Percentiles rank a stretch among this genome's conserved stretches.
These are phyloP conservation scores for Petrophora chlorosata DNA, from an alignment of 2,888 invertebrate genomes.

Conservation along the genomic window DNA sequence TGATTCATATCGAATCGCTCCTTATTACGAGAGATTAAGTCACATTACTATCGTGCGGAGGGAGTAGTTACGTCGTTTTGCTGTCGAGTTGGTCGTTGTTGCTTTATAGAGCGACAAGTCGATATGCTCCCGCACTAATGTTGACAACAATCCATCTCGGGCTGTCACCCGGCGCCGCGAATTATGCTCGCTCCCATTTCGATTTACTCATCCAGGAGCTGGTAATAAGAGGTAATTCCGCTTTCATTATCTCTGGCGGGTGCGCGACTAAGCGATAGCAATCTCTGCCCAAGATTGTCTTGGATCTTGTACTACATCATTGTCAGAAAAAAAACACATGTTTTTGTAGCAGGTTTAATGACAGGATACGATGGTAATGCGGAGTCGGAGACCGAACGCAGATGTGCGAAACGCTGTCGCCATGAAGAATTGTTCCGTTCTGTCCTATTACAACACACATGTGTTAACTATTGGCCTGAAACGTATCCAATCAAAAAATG, in stretches of 20 bases:
- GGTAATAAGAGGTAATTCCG: conserved; percentile 61
- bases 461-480: conserved; percentile 28
- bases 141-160: conserved; percentile 81
- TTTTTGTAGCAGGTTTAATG: conserved; percentile 71
- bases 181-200: conserved; percentile 80
- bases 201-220: conserved; percentile 67
- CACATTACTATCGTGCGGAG: conserved; percentile 35
- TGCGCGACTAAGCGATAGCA: conserved; percentile 56
- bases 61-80: conserved; percentile 22
- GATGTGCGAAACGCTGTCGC: conserved; percentile 71
- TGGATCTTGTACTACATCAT: conserved; percentile 56
- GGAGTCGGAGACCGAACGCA: conserved; percentile 60
- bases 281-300: conserved; percentile 70
- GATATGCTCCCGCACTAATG: conserved; percentile 79
- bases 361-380: conserved; percentile 76
- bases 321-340: conserved; percentile 57
- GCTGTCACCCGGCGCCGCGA: conserved; percentile 78
- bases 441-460: conserved; percentile 64
- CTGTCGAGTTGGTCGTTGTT: conserved; percentile 25
- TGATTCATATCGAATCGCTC: conserved; percentile 12
- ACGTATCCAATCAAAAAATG: conserved; percentile 6
- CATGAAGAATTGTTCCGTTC: conserved; percentile 63
- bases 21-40: conserved; percentile 15
- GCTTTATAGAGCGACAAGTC: conserved; percentile 70
- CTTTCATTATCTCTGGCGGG: conserved; percentile 55